phyloP scores from a whole-genome alignment of 2,113 vertebrate species.

The Calonectris borealis region DNA sequence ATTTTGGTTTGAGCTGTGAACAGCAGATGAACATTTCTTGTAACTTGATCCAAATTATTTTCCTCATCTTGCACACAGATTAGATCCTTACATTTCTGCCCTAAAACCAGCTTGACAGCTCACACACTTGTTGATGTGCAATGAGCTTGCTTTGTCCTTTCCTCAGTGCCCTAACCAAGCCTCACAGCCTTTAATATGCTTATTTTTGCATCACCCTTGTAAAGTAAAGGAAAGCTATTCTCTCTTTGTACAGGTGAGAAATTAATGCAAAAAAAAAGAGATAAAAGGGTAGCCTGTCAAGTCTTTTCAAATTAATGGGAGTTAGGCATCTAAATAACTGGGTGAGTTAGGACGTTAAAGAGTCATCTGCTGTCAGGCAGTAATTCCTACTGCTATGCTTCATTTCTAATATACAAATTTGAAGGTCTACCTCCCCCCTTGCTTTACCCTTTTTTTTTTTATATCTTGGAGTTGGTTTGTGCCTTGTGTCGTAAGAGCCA shows the following conservation, averaged over 20 bases:
- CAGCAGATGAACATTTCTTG: background rate
- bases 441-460: background rate
- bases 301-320: background rate
- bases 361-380: background rate
- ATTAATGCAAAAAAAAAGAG: background rate
- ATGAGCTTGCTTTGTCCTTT: background rate
- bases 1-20: background rate
- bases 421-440: background rate
- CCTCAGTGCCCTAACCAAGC: background rate
- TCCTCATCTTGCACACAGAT: background rate
- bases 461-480: background rate
- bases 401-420: background rate
- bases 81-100: background rate
- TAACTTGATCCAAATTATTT: background rate
- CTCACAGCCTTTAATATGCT: background rate
- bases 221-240: background rate
- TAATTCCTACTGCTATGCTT: background rate
- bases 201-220: background rate
- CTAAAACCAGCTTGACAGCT: background rate
- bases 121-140: background rate
- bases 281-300: background rate
- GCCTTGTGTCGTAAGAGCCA: background rate
- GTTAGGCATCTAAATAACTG: background rate
- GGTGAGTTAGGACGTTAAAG: background rate
- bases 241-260: background rate